Evolutionary conservation across 2,888 invertebrate species (phyloP), one percentile per base, ranked within the genome.

Genomic region (Zygothrica quintamaculata): DNA sequence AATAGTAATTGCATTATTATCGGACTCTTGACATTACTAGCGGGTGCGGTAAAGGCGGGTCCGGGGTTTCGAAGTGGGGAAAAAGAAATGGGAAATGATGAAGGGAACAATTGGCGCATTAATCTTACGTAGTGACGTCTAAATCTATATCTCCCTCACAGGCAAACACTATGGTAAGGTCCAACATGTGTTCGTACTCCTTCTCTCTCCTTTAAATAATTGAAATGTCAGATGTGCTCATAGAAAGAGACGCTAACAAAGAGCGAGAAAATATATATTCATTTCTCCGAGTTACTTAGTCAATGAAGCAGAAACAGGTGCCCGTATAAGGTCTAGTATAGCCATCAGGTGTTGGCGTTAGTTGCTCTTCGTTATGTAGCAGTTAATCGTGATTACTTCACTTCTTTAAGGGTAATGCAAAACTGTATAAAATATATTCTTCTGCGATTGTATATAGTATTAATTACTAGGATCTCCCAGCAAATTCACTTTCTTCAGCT

Each of bases 1-100:
- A n/a, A 77, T 74, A 69, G 86, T 89, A 89, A 89, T 89, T 89
- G 89, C 89, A 87, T 88, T 89, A 88, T 89, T 84, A 88, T 86
- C 76, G 79, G 61, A 65, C 33, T 56, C 57, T 44, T 40, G 48
- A 16, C 50, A 37, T 42, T 40, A 61, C 51, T 55, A 65, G 60
- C 48, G 66, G 50, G 36, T 55, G 43, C 29, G 18, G 18, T 2
- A 22, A 5, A 3, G 18, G 18, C 18, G 5, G 18, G 18, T 22
- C 48, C 40, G 9, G 16, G 12, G 15, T 12, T 33, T 26, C 60
- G 29, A 52, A 52, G 64, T 53, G 58, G 72, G 57, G 56, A 40
- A 43, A 37, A 71, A 77, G 39, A 77, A 73, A 76, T 68, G 71
- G 81, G 78, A 74, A 79, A 85, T 81, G 84, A 81, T 80, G 82